Evolutionary conservation across 2,113 vertebrate species (phyloP).

Genomic region (Oncorhynchus tshawytscha): DNA sequence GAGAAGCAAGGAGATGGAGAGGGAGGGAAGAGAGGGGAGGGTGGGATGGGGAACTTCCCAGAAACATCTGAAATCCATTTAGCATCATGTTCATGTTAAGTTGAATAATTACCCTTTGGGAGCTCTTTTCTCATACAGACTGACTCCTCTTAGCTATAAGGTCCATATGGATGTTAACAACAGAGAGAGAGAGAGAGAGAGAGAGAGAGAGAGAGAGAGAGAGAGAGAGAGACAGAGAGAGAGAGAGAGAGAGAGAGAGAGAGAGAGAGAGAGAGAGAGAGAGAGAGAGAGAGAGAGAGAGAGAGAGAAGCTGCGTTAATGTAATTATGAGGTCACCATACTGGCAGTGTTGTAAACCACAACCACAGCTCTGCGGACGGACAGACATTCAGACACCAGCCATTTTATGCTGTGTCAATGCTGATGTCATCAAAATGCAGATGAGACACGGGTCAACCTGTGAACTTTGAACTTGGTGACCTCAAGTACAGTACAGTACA

Average conservation of each 20-base stretch:
- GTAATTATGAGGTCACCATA: constrained; percentile 11
- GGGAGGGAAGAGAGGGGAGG: neutral
- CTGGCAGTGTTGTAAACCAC: constrained; percentile 42
- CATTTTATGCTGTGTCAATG: too few relatives aligned
- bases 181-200: too few relatives aligned
- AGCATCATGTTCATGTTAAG: constrained; percentile 24
- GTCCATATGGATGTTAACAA: too few relatives aligned
- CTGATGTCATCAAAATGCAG: constrained; percentile 1
- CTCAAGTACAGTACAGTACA: constrained; percentile 26
- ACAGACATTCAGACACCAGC: constrained; percentile 65
- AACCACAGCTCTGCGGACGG: constrained; percentile 52
- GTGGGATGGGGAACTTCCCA: constrained; percentile 25
- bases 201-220: too few relatives aligned
- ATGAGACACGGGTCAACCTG: constrained; percentile 55
- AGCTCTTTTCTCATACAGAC: neutral
- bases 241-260: too few relatives aligned
- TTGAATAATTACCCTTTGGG: constrained; percentile 36
- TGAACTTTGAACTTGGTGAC: constrained; percentile 58
- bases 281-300: too few relatives aligned
- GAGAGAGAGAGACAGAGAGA: too few relatives aligned
- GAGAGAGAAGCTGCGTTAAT: neutral
- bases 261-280: too few relatives aligned
- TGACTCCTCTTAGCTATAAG: neutral
- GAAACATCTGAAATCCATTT: constrained; percentile 41
- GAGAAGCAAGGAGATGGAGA: neutral